These are phyloP conservation scores for Cinara cedri DNA, from an alignment of 2,888 invertebrate species.

Conservation along the genomic window DNA sequence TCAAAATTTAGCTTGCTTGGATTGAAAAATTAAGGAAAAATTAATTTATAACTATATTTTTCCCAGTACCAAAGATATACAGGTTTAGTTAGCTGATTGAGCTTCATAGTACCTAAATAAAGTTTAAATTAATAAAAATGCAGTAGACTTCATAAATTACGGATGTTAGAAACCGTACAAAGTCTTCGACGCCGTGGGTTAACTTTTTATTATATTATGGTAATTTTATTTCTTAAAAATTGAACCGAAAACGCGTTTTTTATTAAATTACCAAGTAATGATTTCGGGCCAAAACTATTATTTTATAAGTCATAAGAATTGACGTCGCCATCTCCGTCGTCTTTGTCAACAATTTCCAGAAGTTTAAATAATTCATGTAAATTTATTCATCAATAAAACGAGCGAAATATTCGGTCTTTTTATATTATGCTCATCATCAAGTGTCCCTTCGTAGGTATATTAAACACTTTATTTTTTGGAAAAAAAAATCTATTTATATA, in stretches of 20 bases:
- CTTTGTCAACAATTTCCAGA: conserved; percentile 10
- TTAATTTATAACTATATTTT: no score
- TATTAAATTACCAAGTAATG: conserved; percentile 20
- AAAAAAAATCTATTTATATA: background rate
- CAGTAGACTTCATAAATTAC: no score
- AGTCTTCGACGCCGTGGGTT: background rate
- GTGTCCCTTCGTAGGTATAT: conserved; percentile 16
- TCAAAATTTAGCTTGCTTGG: no score
- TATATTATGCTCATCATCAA: background rate
- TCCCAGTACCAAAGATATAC: no score
- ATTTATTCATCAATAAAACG: conserved; percentile 51
- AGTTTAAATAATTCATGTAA: conserved; percentile 39
- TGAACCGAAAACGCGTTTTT: background rate
- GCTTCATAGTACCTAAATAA: no score
- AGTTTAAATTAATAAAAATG: no score
- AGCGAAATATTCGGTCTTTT: conserved; percentile 40
- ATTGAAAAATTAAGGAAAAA: no score
- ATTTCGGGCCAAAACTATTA: conserved; percentile 18
- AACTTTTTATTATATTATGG: background rate
- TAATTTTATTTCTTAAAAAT: conserved; percentile 3
- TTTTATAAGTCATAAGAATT: background rate
- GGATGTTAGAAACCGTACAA: no score
- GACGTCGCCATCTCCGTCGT: background rate
- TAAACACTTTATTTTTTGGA: conserved; percentile 10
- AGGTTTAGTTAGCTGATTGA: no score